A percentile compares a stretch with the other conserved stretches of the same genome.
Conservation (phyloP, 2,797 vertebrate species). For the Onychomys torridus region DNA sequence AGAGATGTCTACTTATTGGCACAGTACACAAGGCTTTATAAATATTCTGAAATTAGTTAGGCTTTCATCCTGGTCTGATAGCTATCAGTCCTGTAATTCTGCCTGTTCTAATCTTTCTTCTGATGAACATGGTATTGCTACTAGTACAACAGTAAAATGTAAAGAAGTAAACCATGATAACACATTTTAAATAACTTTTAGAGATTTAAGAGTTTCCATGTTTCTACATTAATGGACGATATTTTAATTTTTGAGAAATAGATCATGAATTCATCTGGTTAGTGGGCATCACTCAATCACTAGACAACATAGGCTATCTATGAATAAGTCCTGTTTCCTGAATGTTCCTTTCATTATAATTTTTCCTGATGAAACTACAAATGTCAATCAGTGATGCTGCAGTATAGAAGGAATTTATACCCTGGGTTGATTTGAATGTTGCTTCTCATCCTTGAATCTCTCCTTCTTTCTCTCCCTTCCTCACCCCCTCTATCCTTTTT, state of each 20-base stretch:
- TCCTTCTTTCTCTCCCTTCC: too few species aligned
- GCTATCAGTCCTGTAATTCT: background rate
- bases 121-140: background rate
- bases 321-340: background rate
- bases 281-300: background rate
- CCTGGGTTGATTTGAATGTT: background rate
- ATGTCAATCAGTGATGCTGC: background rate
- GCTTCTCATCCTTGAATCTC: background rate
- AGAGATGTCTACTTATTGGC: background rate
- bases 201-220: background rate
- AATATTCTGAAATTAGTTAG: slow-evolving; percentile 17
- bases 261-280: background rate
- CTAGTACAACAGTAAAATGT: background rate
- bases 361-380: background rate
- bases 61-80: background rate
- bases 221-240: background rate
- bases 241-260: slow-evolving; percentile 29
- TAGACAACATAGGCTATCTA: background rate
- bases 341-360: background rate
- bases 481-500: background rate
- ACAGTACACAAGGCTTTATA: background rate
- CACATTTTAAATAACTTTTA: slow-evolving; percentile 10
- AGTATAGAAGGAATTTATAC: background rate
- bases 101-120: background rate
- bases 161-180: background rate